Percentiles rank a stretch among this genome's conserved stretches.
These are phyloP conservation scores for Cryptotermes secundus DNA, from an alignment of 1,140 invertebrate genomes.

Conservation along the genomic window DNA sequence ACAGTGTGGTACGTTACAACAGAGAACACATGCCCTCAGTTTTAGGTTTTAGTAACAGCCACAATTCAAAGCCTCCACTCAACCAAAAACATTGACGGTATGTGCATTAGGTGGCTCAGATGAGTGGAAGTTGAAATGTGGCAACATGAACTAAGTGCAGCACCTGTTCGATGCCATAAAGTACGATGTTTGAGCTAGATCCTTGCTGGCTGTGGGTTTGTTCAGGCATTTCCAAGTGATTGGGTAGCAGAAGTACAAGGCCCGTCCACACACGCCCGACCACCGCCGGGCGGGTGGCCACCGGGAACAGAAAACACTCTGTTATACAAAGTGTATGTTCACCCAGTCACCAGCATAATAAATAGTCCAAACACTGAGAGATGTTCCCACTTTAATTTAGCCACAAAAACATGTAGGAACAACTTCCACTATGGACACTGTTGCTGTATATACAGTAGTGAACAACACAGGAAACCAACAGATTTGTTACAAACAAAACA, in stretches of 20 bases:
- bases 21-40: not conserved
- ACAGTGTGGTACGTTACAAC: not conserved
- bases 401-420: no score
- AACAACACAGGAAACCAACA: no score
- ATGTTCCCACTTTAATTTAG: not conserved
- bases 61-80: not conserved
- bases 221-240: not conserved
- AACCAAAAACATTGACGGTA: not conserved
- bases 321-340: conserved; percentile 8
- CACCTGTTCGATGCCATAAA: conserved; percentile 97
- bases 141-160: not conserved
- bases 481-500: no score
- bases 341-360: not conserved
- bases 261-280: conserved; percentile 21
- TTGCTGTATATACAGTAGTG: no score
- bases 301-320: conserved; percentile 36
- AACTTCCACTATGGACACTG: no score
- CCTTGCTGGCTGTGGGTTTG: conserved; percentile 78
- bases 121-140: not conserved
- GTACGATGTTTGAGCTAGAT: conserved; percentile 95
- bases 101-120: not conserved
- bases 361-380: not conserved
- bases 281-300: conserved; percentile 26
- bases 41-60: not conserved
- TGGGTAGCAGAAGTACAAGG: conserved; percentile 11